These are phyloP conservation scores for Leptinotarsa rubiginosa DNA, from an alignment of 2,888 invertebrate species.

Conservation along the genomic window DNA sequence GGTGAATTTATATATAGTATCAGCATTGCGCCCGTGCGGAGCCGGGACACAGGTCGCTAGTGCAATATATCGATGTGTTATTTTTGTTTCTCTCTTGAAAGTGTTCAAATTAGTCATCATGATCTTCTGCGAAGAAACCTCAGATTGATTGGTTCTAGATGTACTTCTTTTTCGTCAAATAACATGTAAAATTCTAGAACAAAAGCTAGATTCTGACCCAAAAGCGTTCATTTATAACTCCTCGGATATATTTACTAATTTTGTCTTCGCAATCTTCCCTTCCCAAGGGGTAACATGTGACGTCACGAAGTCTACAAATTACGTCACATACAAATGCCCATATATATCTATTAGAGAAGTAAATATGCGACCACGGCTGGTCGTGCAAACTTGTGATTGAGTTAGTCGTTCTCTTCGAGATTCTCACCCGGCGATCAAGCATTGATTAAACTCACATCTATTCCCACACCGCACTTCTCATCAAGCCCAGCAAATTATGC, in stretches of 20 bases:
- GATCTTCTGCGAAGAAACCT: too few relatives aligned
- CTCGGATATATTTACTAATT: conserved; percentile 47
- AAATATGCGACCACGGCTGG: conserved; percentile 59
- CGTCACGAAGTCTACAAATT: conserved; percentile 56
- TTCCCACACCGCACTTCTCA: conserved; percentile 19
- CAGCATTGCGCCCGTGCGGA: too few relatives aligned
- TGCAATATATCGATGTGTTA: too few relatives aligned
- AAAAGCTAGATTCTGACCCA: conserved; percentile 39
- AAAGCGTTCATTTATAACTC: conserved; percentile 44
- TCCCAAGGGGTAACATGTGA: conserved; percentile 49
- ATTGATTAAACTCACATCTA: conserved; percentile 56
- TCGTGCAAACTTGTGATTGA: conserved; percentile 64
- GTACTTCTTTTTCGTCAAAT: background rate
- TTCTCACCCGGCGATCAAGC: conserved; percentile 56
- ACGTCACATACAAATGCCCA: conserved; percentile 62
- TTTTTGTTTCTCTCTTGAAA: too few relatives aligned
- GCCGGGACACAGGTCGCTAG: too few relatives aligned
- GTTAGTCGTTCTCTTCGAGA: conserved; percentile 52
- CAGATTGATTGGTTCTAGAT: too few relatives aligned
- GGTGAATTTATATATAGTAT: too few relatives aligned
- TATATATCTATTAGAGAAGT: conserved; percentile 64
- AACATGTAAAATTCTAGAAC: conserved; percentile 35
- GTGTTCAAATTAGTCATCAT: too few relatives aligned
- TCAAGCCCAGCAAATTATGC: conserved; percentile 11
- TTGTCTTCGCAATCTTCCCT: conserved; percentile 29